Evolutionary conservation across 2,888 invertebrate species (phyloP).

Genomic region (Congeria kusceri): DNA sequence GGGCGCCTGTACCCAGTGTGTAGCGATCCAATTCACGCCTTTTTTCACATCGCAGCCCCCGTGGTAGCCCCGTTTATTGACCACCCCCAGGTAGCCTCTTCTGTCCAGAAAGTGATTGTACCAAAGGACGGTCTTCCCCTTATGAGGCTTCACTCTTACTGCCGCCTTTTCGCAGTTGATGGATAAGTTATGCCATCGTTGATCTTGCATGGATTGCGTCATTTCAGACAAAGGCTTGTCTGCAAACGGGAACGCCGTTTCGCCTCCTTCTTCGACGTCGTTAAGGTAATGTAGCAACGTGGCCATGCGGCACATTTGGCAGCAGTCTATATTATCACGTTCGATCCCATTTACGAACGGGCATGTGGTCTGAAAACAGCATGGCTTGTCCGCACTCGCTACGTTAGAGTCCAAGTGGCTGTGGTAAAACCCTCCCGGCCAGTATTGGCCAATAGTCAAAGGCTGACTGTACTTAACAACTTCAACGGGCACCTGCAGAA

Average conservation of each 20-base stretch:
- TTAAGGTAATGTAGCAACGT: constrained; percentile 77
- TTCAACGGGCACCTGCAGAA: constrained; percentile 52
- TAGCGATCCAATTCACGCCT: constrained; percentile 79
- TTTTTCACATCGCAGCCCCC: constrained; percentile 75
- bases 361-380: constrained; percentile 57
- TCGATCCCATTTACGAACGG: neutral
- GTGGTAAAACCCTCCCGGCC: constrained; percentile 66
- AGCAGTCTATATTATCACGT: constrained; percentile 31
- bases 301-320: constrained; percentile 56
- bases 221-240: constrained; percentile 28
- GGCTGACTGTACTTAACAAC: constrained; percentile 61
- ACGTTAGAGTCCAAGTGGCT: constrained; percentile 67
- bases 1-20: constrained; percentile 77
- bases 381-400: constrained; percentile 33
- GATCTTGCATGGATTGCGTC: neutral
- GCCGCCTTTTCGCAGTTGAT: constrained; percentile 60
- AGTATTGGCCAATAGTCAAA: constrained; percentile 65
- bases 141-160: constrained; percentile 64
- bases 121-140: constrained; percentile 78
- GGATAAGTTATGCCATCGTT: constrained; percentile 54
- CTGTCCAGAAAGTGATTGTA: constrained; percentile 73
- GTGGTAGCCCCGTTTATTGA: constrained; percentile 63
- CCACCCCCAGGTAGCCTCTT: constrained; percentile 66
- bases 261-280: constrained; percentile 76
- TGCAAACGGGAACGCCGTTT: constrained; percentile 75